Conservation (phyloP, 1,140 invertebrate genomes). For the Drusus annulatus region DNA sequence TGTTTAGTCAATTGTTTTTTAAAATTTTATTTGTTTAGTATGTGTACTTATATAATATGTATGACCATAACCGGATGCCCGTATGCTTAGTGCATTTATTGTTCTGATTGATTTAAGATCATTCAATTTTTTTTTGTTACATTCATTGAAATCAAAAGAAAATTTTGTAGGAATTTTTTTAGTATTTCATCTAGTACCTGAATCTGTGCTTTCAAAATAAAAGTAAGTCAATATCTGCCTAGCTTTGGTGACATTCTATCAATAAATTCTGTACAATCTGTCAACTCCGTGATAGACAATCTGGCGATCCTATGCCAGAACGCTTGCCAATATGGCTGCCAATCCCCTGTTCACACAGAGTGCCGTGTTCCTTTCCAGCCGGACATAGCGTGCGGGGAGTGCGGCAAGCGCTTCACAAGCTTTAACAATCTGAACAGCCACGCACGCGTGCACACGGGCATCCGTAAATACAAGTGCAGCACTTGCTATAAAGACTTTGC, state of each 20-base stretch:
- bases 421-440: constrained; percentile 73
- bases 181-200: too few species aligned
- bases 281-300: too few species aligned
- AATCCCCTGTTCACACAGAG: constrained; percentile 20
- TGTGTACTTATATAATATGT: too few species aligned
- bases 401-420: constrained; percentile 67
- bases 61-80: constrained; percentile 12
- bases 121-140: too few species aligned
- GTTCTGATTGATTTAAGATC: background rate
- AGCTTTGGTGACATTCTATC: too few species aligned
- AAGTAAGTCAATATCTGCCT: too few species aligned
- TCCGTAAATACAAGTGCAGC: constrained; percentile 85
- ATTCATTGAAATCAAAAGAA: too few species aligned
- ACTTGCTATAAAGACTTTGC: constrained; percentile 82
- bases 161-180: too few species aligned
- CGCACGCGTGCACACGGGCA: constrained; percentile 84
- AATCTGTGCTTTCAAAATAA: too few species aligned
- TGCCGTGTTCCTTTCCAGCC: constrained; percentile 60
- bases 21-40: background rate
- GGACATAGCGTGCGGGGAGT: constrained; percentile 66
- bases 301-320: too few species aligned
- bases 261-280: too few species aligned
- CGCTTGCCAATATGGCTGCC: too few species aligned
- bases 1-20: background rate
- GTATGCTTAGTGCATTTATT: constrained; percentile 41